phyloP scores from a whole-genome alignment of 2,888 invertebrate species.

The Ormia ochracea region DNA sequence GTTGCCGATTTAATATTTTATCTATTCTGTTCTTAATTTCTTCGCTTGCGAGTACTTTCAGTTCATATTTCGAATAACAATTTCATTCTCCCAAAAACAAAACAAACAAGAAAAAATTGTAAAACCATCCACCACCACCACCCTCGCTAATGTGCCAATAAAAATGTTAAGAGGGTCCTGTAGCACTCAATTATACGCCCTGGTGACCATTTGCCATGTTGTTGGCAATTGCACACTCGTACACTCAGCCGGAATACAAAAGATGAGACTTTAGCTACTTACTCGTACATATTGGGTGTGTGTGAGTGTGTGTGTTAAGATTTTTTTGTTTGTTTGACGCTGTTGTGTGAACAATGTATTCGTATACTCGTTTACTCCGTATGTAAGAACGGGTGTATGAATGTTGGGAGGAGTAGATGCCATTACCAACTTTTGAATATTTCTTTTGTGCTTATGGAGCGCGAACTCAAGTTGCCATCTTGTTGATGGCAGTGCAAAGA shows the following conservation, averaged over 20 bases:
- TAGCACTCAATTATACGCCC: constrained; percentile 78
- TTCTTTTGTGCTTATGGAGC: constrained; percentile 72
- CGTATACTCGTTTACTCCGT: too few species aligned
- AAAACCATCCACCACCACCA: constrained; percentile 64
- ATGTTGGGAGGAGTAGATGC: neutral
- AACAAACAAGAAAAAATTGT: neutral
- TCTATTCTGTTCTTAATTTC: constrained; percentile 10
- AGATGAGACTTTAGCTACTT: constrained; percentile 13
- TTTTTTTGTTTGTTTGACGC: constrained; percentile 5
- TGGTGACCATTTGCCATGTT: constrained; percentile 73
- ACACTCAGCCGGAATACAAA: constrained; percentile 32
- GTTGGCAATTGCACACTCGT: constrained; percentile 46
- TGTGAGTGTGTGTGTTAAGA: constrained; percentile 3
- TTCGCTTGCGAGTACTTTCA: neutral
- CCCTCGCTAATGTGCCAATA: constrained; percentile 77
- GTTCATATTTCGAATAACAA: constrained; percentile 37
- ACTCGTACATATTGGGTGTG: neutral
- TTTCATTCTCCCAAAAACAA: constrained; percentile 44
- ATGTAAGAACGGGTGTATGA: constrained; percentile 59
- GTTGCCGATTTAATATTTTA: too few species aligned
- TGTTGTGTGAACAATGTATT: constrained; percentile 47
- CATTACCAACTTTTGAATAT: constrained; percentile 26
- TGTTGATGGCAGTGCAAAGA: constrained; percentile 77
- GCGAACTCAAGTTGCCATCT: constrained; percentile 77
- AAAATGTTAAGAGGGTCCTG: constrained; percentile 78